These are phyloP conservation scores for Lamellibrachia satsuma DNA, from an alignment of 2,888 invertebrate genomes.

Conservation along the genomic window DNA sequence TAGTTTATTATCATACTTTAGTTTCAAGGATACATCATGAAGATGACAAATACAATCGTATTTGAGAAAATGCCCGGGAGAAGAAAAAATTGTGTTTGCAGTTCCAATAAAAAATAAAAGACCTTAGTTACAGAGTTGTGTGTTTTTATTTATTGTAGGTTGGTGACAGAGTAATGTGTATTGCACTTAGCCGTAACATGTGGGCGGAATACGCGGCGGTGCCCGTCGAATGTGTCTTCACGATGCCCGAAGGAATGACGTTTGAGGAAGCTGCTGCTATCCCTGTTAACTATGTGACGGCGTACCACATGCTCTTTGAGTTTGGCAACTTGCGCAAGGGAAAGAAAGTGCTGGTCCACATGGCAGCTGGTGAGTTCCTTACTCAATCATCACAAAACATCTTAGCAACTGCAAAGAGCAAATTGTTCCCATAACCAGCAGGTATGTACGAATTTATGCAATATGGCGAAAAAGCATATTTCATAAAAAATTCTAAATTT, in stretches of 20 bases:
- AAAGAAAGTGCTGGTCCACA: slow-evolving; percentile 81
- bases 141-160: slow-evolving; percentile 50
- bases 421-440: too few species aligned
- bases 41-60: too few species aligned
- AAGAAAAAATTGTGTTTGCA: too few species aligned
- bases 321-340: slow-evolving; percentile 79
- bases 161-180: slow-evolving; percentile 68
- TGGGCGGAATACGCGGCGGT: slow-evolving; percentile 65
- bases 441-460: too few species aligned
- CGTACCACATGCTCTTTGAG: slow-evolving; percentile 83
- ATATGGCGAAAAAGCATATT: too few species aligned
- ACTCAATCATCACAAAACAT: too few species aligned
- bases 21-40: too few species aligned
- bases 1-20: too few species aligned
- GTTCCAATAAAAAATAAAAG: too few species aligned
- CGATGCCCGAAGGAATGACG: slow-evolving; percentile 69
- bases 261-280: slow-evolving; percentile 82
- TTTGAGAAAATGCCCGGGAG: too few species aligned
- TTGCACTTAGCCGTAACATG: slow-evolving; percentile 60
- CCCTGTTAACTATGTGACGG: slow-evolving; percentile 84
- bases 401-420: too few species aligned
- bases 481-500: too few species aligned
- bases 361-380: slow-evolving; percentile 67
- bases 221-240: slow-evolving; percentile 60
- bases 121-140: neutral